Percentiles rank a stretch among this genome's conserved stretches.
Conservation (phyloP, 2,888 invertebrate genomes). For the Zaprionus lineosus region DNA sequence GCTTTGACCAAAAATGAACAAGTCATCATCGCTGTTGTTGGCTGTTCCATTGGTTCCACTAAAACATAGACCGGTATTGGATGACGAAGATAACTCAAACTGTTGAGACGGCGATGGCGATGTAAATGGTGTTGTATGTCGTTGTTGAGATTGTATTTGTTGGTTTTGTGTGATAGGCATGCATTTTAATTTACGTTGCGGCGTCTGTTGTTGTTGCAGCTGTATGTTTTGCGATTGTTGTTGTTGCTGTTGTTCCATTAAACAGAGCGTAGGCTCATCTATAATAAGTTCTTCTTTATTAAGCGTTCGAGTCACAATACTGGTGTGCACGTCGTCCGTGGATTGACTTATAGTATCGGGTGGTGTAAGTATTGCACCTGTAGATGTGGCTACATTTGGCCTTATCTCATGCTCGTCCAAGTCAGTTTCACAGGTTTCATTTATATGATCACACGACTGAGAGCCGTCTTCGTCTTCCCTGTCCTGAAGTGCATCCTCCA, state of each 20-base stretch:
- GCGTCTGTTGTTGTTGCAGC: slow-evolving; percentile 18
- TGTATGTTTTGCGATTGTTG: slow-evolving; percentile 14
- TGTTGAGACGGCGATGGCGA: slow-evolving; percentile 38
- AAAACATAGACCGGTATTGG: slow-evolving; percentile 19
- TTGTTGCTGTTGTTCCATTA: slow-evolving; percentile 34
- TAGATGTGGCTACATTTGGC: background rate
- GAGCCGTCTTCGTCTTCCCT: slow-evolving; percentile 19
- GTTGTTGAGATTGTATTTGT: slow-evolving; percentile 15
- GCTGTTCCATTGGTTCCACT: slow-evolving; percentile 8
- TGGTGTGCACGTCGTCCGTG: slow-evolving; percentile 19
- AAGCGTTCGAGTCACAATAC: background rate
- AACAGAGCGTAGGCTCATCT: slow-evolving; percentile 45
- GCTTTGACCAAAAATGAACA: slow-evolving; percentile 71
- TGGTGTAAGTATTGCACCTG: slow-evolving; percentile 18
- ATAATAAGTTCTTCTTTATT: slow-evolving; percentile 46
- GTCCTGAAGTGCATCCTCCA: slow-evolving; percentile 51
- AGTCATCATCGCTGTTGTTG: slow-evolving; percentile 59
- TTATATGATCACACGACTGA: slow-evolving; percentile 1
- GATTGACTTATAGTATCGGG: slow-evolving; percentile 29
- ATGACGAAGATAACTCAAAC: slow-evolving; percentile 10
- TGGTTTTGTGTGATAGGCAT: slow-evolving; percentile 9
- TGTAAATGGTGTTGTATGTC: slow-evolving; percentile 32
- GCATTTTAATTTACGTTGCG: slow-evolving; percentile 34
- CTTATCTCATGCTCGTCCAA: slow-evolving; percentile 3
- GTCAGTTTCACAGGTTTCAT: slow-evolving; percentile 12